Conservation (phyloP, 1,140 invertebrate species). For the Riptortus pedestris region DNA sequence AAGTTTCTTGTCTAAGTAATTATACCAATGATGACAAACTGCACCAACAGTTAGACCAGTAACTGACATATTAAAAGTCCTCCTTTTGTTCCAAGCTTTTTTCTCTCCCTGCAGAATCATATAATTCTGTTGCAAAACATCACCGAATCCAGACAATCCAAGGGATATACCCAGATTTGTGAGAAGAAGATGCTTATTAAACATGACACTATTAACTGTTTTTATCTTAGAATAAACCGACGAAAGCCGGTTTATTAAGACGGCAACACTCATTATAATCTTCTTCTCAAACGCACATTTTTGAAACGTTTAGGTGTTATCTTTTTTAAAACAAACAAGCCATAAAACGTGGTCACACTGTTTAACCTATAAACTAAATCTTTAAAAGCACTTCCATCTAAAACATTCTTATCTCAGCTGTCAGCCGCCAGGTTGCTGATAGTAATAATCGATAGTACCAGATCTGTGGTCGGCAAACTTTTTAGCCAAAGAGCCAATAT, state of each 20-base stretch:
- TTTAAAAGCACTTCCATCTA: too few relatives aligned
- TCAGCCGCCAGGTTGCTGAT: too few relatives aligned
- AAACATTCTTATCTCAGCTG: too few relatives aligned
- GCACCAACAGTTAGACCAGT: conserved; percentile 68
- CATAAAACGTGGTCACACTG: too few relatives aligned
- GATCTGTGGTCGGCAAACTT: too few relatives aligned
- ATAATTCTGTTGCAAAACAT: conserved; percentile 74
- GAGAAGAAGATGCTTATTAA: conserved; percentile 55
- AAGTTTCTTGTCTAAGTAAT: conserved; percentile 54
- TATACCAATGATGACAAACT: conserved; percentile 80
- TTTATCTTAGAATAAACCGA: background rate
- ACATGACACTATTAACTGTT: conserved; percentile 39
- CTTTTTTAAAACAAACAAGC: too few relatives aligned
- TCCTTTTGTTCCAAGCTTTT: conserved; percentile 48
- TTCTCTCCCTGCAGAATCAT: conserved; percentile 52
- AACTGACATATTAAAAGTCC: conserved; percentile 67
- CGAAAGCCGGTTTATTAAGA: background rate
- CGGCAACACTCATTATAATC: too few relatives aligned
- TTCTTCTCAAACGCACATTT: too few relatives aligned
- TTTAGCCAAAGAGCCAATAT: too few relatives aligned
- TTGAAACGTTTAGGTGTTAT: too few relatives aligned
- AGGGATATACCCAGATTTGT: conserved; percentile 79
- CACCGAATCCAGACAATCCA: conserved; percentile 62
- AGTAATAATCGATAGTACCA: too few relatives aligned
- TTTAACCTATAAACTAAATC: too few relatives aligned